phyloP scores from a whole-genome alignment of 2,797 vertebrate genomes.

The Cheirogaleus major region DNA sequence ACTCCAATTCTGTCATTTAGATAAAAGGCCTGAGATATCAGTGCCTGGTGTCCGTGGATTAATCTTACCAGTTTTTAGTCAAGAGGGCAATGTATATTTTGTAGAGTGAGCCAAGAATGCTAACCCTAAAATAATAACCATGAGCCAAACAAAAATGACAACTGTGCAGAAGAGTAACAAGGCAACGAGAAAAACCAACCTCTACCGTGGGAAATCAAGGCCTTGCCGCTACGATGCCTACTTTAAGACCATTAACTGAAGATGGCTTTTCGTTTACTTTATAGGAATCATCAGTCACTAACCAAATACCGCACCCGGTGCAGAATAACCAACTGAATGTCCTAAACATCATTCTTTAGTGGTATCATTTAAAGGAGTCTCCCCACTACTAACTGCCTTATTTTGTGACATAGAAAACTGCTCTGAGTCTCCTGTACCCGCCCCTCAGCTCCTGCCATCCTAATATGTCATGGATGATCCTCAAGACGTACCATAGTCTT shows the following conservation, averaged over 20 bases:
- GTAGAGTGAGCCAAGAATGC: not conserved
- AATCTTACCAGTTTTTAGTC: not conserved
- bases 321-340: not conserved
- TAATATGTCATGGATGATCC: not conserved
- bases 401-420: not conserved
- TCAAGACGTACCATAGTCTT: not conserved
- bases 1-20: not conserved
- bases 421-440: not conserved
- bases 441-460: not conserved
- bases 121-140: not conserved
- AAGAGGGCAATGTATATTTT: not conserved
- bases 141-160: not conserved
- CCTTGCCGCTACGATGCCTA: fast-evolving
- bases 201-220: not conserved
- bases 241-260: not conserved
- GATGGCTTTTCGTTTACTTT: not conserved
- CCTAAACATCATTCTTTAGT: not conserved
- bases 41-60: too few species aligned
- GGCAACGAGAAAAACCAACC: not conserved
- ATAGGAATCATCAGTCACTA: not conserved
- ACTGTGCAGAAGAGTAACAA: not conserved
- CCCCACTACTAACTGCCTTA: not conserved
- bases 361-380: not conserved
- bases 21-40: not conserved
- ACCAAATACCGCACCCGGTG: not conserved